phyloP scores from a whole-genome alignment of 2,113 vertebrate genomes.

The Ondatra zibethicus region DNA sequence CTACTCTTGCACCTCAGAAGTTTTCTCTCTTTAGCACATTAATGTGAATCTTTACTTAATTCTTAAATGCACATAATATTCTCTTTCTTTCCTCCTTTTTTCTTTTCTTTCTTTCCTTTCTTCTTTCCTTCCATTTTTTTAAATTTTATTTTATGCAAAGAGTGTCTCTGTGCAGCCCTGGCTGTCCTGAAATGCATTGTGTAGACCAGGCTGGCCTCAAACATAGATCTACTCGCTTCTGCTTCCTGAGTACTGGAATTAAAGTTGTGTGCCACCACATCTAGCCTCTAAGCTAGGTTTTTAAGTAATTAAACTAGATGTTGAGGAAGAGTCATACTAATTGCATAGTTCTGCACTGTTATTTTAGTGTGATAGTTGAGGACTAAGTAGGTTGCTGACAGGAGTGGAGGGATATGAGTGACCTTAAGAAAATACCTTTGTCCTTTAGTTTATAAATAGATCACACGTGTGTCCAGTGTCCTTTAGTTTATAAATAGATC shows the following conservation, averaged over 20 bases:
- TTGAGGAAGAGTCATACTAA: constrained; percentile 24
- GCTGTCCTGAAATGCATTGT: too few relatives aligned
- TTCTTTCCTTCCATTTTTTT: background rate
- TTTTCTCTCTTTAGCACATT: constrained; percentile 18
- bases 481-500: constrained; percentile 72
- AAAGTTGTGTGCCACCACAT: background rate
- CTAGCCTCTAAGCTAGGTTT: background rate
- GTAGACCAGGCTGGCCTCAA: background rate
- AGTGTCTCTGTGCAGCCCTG: background rate
- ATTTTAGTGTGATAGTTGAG: constrained; percentile 43
- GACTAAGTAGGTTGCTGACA: constrained; percentile 53
- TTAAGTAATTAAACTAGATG: constrained; percentile 24
- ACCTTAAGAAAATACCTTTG: constrained; percentile 61
- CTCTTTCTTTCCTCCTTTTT: background rate
- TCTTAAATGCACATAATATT: constrained; percentile 58
- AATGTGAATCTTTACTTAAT: background rate
- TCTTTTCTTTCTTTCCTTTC: background rate
- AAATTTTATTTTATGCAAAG: background rate
- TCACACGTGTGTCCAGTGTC: too few relatives aligned
- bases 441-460: constrained; percentile 72
- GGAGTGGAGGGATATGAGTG: background rate
- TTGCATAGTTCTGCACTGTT: constrained; percentile 3
- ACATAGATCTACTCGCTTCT: background rate
- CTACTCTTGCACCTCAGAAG: background rate
- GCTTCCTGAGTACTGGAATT: background rate